Evolutionary conservation across 2,113 vertebrate genomes (phyloP), one percentile per base, ranked within the genome.

Genomic region (Aspiorhynchus laticeps): DNA sequence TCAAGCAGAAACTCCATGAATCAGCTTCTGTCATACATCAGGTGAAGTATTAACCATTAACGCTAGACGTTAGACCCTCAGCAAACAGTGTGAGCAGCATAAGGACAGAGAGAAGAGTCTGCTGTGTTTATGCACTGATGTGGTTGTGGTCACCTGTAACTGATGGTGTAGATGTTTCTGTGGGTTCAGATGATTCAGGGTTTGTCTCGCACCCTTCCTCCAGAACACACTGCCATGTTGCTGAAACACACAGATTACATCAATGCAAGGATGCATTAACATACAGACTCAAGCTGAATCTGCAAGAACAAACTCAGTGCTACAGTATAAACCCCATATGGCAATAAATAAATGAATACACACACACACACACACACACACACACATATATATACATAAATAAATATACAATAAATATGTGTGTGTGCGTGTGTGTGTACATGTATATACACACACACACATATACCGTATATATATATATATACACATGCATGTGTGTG

Each of bases 161-260:
- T 93, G 92, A 4, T 93, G 91, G 85, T 95, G 87, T 36, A 99
- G 93, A 24, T 87, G 89, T 77, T 91, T 90, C 15, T 93, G 88
- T 0, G 95, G 86, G 41, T 96, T 89, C 9, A 96, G 93, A 78
- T 86, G 88, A 26, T 87, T 91, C 85, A 99, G 94, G 15, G 87
- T 88, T n/a, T 74, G 65, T 12, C 88, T 86, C 1, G 97, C 95
- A 80, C 97, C 97, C 9, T 86, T 90, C 76, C 93, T 97, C 98
- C 98, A 99, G 88, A 95, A 99, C 14, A 99, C 95, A 9, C 97
- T 97, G 71, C 98, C 97, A 24, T 99, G 98, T 97, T 99, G 98
- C 98, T 99, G 75, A 2, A 51, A 71, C 67, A 65, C n/a, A n/a
- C 0, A 81, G 5, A 67, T 67, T 2, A 31, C 0, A 31, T 1